Conservation (phyloP, 2,113 vertebrate species). For the Corythoichthys haematopterus region DNA sequence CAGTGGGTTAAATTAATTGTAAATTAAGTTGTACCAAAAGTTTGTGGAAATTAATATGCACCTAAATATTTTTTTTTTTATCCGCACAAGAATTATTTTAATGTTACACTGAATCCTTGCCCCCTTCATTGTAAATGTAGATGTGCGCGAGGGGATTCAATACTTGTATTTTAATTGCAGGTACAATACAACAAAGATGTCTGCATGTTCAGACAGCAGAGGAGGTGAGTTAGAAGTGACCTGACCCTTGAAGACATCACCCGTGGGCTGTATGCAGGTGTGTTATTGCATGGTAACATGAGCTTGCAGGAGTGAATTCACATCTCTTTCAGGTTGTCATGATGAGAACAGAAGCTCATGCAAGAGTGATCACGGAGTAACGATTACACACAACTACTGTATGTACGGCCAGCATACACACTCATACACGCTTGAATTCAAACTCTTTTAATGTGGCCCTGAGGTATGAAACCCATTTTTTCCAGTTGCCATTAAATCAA, state of each 20-base stretch:
- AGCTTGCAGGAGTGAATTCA: slow-evolving; percentile 13
- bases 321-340: slow-evolving; percentile 37
- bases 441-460: neutral
- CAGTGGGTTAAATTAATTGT: no score
- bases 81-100: neutral
- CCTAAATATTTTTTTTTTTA: neutral
- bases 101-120: neutral
- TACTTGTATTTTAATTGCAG: neutral
- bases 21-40: no score
- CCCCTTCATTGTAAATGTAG: neutral
- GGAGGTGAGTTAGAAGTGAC: neutral
- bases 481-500: neutral
- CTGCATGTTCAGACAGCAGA: neutral
- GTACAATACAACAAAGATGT: neutral
- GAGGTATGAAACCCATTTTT: slow-evolving; percentile 8
- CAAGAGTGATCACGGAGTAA: slow-evolving; percentile 25
- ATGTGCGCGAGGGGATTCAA: neutral
- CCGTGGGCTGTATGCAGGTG: slow-evolving; percentile 14
- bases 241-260: slow-evolving; percentile 6
- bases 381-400: slow-evolving; percentile 29
- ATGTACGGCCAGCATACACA: slow-evolving; percentile 16
- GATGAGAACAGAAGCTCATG: slow-evolving; percentile 41
- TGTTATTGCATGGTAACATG: slow-evolving; percentile 20
- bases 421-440: slow-evolving; percentile 1
- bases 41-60: no score